Conservation (phyloP, 1,140 invertebrate genomes). For the Luehdorfia chinensis region DNA sequence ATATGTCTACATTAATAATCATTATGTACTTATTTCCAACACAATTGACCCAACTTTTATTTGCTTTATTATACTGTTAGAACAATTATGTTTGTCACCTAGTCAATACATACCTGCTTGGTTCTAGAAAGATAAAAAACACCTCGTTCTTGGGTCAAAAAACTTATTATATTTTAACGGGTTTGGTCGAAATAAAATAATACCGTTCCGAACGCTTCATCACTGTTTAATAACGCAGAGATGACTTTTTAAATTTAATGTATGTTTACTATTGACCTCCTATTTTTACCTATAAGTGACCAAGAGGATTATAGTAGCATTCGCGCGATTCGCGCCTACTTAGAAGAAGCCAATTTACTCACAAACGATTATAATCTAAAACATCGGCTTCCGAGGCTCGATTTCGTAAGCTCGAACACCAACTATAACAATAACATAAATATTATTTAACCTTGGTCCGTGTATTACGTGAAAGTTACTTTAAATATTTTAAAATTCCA, state of each 20-base stretch:
- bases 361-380: conserved; percentile 14
- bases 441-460: conserved; percentile 8
- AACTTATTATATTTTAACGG: conserved; percentile 13
- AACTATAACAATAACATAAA: conserved; percentile 14
- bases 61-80: too few relatives aligned
- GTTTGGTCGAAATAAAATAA: neutral
- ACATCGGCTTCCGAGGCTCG: neutral
- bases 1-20: too few relatives aligned
- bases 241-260: neutral
- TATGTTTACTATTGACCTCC: neutral
- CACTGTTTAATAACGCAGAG: neutral
- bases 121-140: too few relatives aligned
- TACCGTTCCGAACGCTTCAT: neutral
- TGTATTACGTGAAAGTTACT: conserved; percentile 27
- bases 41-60: too few relatives aligned
- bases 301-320: neutral
- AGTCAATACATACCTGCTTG: too few relatives aligned
- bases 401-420: conserved; percentile 3
- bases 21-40: too few relatives aligned
- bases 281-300: neutral
- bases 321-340: neutral
- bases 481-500: conserved; percentile 32
- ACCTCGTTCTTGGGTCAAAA: conserved; percentile 5
- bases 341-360: too few relatives aligned
- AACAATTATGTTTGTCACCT: too few relatives aligned